Conservation (phyloP, 2,888 invertebrate genomes). For the Prionchulus punctatus region DNA sequence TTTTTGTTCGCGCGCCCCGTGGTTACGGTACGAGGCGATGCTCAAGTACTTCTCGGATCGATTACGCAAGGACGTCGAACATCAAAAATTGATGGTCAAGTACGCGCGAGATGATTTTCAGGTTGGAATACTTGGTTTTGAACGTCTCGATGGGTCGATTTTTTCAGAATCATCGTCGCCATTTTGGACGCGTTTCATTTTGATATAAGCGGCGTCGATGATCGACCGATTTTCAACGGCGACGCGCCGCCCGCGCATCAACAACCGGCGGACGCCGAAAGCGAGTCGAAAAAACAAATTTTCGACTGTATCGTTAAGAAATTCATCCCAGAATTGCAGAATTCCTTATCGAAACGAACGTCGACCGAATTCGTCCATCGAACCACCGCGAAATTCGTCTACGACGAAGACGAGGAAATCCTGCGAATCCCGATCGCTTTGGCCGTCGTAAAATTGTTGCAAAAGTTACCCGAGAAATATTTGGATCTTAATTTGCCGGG, state of each 20-base stretch:
- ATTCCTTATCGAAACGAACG: slow-evolving; percentile 41
- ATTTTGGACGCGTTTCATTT: slow-evolving; percentile 82
- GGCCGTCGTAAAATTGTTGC: slow-evolving; percentile 74
- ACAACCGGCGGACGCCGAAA: background rate
- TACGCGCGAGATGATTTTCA: slow-evolving; percentile 5
- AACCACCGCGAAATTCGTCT: background rate
- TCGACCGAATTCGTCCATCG: background rate
- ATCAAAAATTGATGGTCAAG: slow-evolving; percentile 49
- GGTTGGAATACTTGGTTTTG: background rate
- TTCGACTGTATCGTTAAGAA: slow-evolving; percentile 51
- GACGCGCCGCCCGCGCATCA: background rate
- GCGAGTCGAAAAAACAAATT: slow-evolving; percentile 40
- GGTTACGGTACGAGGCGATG: slow-evolving; percentile 71
- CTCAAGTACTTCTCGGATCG: slow-evolving; percentile 61
- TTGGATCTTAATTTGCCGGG: slow-evolving; percentile 38
- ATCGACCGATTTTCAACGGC: background rate
- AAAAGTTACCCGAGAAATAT: slow-evolving; percentile 53
- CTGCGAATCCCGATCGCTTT: slow-evolving; percentile 75
- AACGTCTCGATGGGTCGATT: background rate
- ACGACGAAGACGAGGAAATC: slow-evolving; percentile 54
- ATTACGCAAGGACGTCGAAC: slow-evolving; percentile 51
- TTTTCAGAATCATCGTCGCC: slow-evolving; percentile 38
- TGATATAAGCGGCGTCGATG: slow-evolving; percentile 43
- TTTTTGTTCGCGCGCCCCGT: slow-evolving; percentile 49
- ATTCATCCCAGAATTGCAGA: slow-evolving; percentile 62